These are phyloP conservation scores for Drosophila asahinai DNA, from an alignment of 1,140 invertebrate genomes.

Conservation along the genomic window DNA sequence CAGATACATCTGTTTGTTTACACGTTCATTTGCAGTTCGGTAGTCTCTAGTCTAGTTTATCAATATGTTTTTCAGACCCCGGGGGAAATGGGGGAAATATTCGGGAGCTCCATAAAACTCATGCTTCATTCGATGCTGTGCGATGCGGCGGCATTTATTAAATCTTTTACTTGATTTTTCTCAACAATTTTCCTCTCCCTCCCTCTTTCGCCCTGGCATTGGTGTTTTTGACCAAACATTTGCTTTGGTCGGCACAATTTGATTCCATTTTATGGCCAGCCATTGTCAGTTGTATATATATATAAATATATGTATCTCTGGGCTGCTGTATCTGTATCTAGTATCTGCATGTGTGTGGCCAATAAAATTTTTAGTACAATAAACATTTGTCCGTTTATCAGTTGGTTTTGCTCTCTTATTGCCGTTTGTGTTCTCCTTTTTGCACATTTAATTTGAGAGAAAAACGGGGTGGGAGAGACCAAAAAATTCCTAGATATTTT, in stretches of 20 bases:
- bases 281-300: constrained; percentile 55
- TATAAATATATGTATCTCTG: constrained; percentile 13
- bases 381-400: constrained; percentile 67
- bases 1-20: constrained; percentile 59
- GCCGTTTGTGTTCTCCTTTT: constrained; percentile 23
- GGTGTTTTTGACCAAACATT: constrained; percentile 65
- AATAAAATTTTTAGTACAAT: constrained; percentile 70
- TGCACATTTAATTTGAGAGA: constrained; percentile 54
- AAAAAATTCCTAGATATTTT: constrained; percentile 7
- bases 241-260: constrained; percentile 66
- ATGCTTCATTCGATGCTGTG: constrained; percentile 25
- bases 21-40: constrained; percentile 38
- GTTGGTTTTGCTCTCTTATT: constrained; percentile 45
- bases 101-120: constrained; percentile 23
- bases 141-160: constrained; percentile 45
- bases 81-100: constrained; percentile 5
- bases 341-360: constrained; percentile 47
- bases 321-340: constrained; percentile 24
- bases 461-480: background rate
- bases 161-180: constrained; percentile 50
- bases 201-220: constrained; percentile 1
- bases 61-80: constrained; percentile 39
- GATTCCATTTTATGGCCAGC: constrained; percentile 69
- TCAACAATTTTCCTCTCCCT: constrained; percentile 16
- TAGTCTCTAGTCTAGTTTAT: constrained; percentile 36